These are phyloP conservation scores for Globodera rostochiensis DNA, from an alignment of 1,140 invertebrate genomes.

Conservation along the genomic window DNA sequence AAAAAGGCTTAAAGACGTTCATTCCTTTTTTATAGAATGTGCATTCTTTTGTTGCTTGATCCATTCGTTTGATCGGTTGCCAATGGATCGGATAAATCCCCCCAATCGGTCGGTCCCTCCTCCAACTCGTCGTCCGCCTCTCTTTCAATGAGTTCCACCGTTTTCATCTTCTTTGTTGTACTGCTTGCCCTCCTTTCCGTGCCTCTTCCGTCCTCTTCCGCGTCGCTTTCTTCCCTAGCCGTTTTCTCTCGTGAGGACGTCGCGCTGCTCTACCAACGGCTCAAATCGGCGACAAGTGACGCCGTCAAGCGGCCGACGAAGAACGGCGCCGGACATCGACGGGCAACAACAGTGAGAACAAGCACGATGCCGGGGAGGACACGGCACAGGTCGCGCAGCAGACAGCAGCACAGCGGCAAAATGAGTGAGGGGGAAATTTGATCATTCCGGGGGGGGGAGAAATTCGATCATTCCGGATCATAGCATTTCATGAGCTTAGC, in stretches of 20 bases:
- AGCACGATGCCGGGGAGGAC: neutral
- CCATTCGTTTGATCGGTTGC: too few species aligned
- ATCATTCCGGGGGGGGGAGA: too few species aligned
- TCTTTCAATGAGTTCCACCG: neutral
- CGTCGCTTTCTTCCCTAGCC: neutral
- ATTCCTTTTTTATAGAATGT: too few species aligned
- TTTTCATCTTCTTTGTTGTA: neutral
- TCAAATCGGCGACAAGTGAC: neutral
- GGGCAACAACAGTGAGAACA: neutral
- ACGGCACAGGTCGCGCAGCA: neutral
- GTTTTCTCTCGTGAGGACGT: constrained; percentile 4
- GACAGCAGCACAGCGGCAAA: neutral
- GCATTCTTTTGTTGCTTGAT: too few species aligned
- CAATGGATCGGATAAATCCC: too few species aligned
- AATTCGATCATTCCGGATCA: too few species aligned
- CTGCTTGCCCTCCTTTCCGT: neutral
- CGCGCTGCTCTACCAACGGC: constrained; percentile 3
- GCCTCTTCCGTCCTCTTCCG: neutral
- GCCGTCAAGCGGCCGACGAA: neutral
- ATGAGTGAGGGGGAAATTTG: neutral
- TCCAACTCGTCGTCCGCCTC: neutral
- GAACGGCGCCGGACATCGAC: neutral
- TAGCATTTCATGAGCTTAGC: neutral
- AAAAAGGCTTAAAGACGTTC: neutral
- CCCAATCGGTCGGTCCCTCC: neutral